These are phyloP conservation scores for Sphaerodactylus townsendi DNA, from an alignment of 2,113 vertebrate genomes.

Conservation along the genomic window DNA sequence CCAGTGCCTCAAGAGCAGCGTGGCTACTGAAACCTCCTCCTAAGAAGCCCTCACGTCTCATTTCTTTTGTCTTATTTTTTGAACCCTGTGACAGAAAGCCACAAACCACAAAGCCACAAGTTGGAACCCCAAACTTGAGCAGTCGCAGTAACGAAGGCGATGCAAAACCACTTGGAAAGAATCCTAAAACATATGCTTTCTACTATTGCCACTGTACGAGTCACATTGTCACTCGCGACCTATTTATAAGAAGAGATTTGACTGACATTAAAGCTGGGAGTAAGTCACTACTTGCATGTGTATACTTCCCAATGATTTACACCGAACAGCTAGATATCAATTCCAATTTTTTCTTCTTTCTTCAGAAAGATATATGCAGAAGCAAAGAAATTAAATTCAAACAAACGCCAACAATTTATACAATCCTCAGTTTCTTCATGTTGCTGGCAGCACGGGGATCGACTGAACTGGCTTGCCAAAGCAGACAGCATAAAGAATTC, in stretches of 20 bases:
- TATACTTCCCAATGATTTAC: conserved; percentile 12
- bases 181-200: too few relatives aligned
- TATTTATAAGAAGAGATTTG: background rate
- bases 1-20: too few relatives aligned
- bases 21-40: too few relatives aligned
- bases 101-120: too few relatives aligned
- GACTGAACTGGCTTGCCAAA: background rate
- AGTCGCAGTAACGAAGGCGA: too few relatives aligned
- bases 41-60: too few relatives aligned
- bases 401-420: background rate
- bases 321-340: background rate
- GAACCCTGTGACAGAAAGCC: too few relatives aligned
- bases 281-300: background rate
- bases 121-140: too few relatives aligned
- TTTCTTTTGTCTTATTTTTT: too few relatives aligned
- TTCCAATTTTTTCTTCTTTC: background rate
- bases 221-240: background rate
- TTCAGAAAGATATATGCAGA: background rate
- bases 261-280: conserved; percentile 27
- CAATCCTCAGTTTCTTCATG: background rate
- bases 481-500: background rate
- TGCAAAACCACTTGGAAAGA: too few relatives aligned
- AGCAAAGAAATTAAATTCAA: conserved; percentile 5
- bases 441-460: too few relatives aligned
- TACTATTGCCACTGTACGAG: background rate